phyloP scores from a whole-genome alignment of 2,113 vertebrate species.

The Empidonax alnorum region DNA sequence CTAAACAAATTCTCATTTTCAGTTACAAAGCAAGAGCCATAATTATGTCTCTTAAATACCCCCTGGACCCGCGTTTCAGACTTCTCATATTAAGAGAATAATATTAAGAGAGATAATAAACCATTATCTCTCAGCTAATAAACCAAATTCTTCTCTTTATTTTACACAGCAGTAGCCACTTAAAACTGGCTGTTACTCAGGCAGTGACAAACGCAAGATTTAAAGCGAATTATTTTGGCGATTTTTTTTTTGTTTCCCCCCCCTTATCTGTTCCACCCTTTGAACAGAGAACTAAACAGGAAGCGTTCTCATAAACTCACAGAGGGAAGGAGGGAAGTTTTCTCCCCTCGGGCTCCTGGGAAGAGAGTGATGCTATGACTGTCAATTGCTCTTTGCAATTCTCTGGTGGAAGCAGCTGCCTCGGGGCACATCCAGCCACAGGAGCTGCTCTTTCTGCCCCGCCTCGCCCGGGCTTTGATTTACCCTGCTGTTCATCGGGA shows the following conservation, averaged over 20 bases:
- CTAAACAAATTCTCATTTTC: not conserved
- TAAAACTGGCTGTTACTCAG: not conserved
- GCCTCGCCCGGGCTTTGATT: not conserved
- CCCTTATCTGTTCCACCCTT: not conserved
- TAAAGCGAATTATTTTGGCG: not conserved
- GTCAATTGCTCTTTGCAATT: not conserved
- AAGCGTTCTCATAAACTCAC: not conserved
- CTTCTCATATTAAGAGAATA: not conserved
- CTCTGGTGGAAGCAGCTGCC: conserved; percentile 21
- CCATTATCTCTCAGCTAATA: not conserved
- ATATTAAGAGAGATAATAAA: not conserved
- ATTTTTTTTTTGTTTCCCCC: not conserved
- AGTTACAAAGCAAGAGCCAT: not conserved
- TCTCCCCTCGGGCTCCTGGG: not conserved
- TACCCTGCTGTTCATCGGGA: not conserved
- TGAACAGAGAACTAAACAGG: not conserved
- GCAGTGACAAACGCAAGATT: not conserved
- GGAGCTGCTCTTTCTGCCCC: not conserved
- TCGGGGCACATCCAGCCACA: not conserved
- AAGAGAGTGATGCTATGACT: not conserved
- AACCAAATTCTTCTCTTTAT: not conserved
- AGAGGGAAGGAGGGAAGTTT: not conserved
- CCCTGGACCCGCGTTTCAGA: not conserved
- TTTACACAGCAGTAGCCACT: not conserved
- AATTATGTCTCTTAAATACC: not conserved